Base-by-base conservation (phyloP, 2,113 vertebrate species). In the Platichthys flesus region DNA sequence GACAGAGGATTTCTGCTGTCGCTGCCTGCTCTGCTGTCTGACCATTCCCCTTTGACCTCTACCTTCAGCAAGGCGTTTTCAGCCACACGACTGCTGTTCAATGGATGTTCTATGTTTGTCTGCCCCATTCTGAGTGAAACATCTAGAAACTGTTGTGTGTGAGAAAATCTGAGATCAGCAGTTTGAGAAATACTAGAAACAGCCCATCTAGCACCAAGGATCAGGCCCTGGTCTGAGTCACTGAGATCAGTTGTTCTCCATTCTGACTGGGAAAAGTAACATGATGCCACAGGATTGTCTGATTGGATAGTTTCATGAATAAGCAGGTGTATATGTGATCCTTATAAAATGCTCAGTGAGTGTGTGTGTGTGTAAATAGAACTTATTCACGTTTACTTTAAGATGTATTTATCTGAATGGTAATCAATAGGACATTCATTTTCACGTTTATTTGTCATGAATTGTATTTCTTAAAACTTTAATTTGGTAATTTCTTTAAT, bases 1-100 rank as follows among this genome's bases (percentile, higher is more conserved):
- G 24, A 57, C 47, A 51, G 47, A 51, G 47, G 16, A 51, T 51
- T 21, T 28, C 23, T 57, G 57, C 57, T 59, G 13, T 28, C 57
- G 31, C 31, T 31, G 28, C 28, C 28, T 31, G 28, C 28, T 31
- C 28, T 31, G 28, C 57, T 31, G 13, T 28, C 57, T 31, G 13
- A 15, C 57, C 24, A 18, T 16, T 59, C 57, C 31, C 57, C 26
- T 59, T 13, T 59, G 57, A 59, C 57, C 57, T 59, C 57, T 56
- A 23, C 31, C 23, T 58, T 59, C 15, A 59, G 14, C 57, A 59
- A 28, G 57, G 26, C 8, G 14, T 31, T 57, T 9, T 15, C 57
- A 59, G 14, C 15, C 57, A 59, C 12, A 58, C 4, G 14, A 8
- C 26, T 5, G 26, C 57, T 4, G 57, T 7, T 18, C 24, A 59